Evolutionary conservation across 2,113 vertebrate genomes (phyloP).

Genomic region (Hippopotamus amphibius): DNA sequence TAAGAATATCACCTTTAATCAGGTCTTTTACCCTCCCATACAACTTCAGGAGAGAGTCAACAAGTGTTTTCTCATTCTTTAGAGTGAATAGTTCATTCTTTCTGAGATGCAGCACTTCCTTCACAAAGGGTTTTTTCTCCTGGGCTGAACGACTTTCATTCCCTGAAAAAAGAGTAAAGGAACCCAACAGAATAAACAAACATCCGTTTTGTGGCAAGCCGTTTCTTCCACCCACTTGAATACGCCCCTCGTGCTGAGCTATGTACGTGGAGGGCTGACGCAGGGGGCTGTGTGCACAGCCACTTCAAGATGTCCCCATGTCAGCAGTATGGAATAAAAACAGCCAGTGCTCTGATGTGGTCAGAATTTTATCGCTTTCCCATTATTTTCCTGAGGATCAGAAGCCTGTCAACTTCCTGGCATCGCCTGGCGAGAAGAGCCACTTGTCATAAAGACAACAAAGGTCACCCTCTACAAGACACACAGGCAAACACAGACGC

Average conservation of each 20-base stretch:
- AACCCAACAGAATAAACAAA: not conserved
- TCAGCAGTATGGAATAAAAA: not conserved
- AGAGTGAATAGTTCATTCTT: conserved; percentile 84
- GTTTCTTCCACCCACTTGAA: not conserved
- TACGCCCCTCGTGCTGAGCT: fast-evolving
- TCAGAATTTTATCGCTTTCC: not conserved
- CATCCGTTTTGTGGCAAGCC: fast-evolving
- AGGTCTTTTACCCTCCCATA: conserved; percentile 86
- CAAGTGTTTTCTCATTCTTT: conserved; percentile 82
- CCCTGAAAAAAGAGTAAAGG: conserved; percentile 77
- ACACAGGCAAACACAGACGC: fast-evolving
- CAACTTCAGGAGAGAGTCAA: conserved; percentile 90
- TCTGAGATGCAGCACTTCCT: conserved; percentile 85
- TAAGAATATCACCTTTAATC: conserved; percentile 87
- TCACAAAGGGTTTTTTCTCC: not conserved
- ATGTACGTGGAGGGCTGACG: fast-evolving
- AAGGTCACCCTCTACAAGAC: fast-evolving
- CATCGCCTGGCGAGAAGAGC: not conserved
- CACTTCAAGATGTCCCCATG: fast-evolving
- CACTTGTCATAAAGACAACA: fast-evolving
- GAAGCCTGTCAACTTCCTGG: not conserved
- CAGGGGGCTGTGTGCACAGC: fast-evolving
- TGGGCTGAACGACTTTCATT: fast-evolving
- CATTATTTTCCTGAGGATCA: not conserved
- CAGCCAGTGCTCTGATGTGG: fast-evolving